Conservation (phyloP, 1,140 invertebrate species). For the Asobara japonica region DNA sequence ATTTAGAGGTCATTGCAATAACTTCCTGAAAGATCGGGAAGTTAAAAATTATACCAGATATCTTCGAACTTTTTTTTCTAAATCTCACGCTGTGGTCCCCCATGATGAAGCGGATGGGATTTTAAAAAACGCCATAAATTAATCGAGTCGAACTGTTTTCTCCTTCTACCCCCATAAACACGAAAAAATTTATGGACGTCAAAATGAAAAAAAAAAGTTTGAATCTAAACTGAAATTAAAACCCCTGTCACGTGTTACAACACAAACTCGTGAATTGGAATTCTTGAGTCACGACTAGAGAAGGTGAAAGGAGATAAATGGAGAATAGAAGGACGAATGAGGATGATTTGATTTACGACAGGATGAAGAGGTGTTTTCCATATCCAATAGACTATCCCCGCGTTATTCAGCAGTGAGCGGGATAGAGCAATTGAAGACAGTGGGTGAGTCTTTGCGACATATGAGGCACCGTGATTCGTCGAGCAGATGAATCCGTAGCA, state of each 20-base stretch:
- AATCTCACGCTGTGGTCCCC: no score
- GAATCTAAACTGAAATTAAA: background rate
- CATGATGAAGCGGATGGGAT: no score
- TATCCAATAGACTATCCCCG: conserved; percentile 23
- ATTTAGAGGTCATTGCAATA: no score
- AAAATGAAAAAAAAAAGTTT: no score
- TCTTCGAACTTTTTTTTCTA: no score
- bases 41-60: no score
- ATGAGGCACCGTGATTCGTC: conserved; percentile 14
- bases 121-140: no score
- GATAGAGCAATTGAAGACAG: background rate
- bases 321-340: conserved; percentile 15
- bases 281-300: conserved; percentile 24
- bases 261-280: conserved; percentile 23
- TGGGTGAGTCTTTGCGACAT: conserved; percentile 4
- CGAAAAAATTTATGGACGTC: no score
- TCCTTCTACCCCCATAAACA: no score
- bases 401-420: background rate
- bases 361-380: conserved; percentile 31
- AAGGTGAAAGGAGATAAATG: conserved; percentile 28
- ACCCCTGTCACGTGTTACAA: conserved; percentile 15
- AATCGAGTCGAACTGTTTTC: no score
- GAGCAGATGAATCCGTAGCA: background rate
- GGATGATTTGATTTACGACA: conserved; percentile 35
- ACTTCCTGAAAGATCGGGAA: no score